Conservation (phyloP, 2,113 vertebrate species). For the Phalacrocorax pelagicus region DNA sequence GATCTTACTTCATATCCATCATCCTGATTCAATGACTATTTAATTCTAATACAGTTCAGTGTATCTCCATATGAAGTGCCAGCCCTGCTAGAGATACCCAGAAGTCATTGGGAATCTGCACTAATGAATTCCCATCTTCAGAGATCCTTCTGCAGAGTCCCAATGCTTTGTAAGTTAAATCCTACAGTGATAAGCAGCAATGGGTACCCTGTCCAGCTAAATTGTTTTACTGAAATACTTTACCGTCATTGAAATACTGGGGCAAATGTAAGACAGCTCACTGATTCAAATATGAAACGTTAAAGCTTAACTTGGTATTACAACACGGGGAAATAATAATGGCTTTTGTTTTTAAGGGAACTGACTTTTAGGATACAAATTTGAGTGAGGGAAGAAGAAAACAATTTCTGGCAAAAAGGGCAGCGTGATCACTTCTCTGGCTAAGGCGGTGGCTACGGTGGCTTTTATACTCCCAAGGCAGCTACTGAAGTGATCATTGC, state of each 20-base stretch:
- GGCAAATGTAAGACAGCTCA: not conserved
- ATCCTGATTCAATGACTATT: not conserved
- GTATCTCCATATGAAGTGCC: not conserved
- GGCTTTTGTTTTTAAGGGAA: not conserved
- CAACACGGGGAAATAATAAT: not conserved
- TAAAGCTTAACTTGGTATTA: not conserved
- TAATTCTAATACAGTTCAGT: not conserved
- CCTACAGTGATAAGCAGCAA: not conserved
- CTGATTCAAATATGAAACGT: not conserved
- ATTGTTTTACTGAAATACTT: not conserved
- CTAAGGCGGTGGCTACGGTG: not conserved
- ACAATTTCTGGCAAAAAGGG: not conserved
- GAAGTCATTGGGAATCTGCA: not conserved
- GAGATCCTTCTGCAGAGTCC: not conserved
- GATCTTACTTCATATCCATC: not conserved
- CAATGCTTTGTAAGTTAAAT: not conserved
- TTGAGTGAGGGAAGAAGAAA: not conserved
- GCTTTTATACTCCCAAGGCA: not conserved
- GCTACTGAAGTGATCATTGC: not conserved
- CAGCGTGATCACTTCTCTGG: not conserved
- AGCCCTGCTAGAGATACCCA: not conserved
- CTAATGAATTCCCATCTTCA: not conserved
- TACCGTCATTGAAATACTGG: not conserved
- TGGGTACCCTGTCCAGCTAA: not conserved
- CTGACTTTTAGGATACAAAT: not conserved